Conservation (phyloP, 1,140 invertebrate species). For the Pteromalus puparum region DNA sequence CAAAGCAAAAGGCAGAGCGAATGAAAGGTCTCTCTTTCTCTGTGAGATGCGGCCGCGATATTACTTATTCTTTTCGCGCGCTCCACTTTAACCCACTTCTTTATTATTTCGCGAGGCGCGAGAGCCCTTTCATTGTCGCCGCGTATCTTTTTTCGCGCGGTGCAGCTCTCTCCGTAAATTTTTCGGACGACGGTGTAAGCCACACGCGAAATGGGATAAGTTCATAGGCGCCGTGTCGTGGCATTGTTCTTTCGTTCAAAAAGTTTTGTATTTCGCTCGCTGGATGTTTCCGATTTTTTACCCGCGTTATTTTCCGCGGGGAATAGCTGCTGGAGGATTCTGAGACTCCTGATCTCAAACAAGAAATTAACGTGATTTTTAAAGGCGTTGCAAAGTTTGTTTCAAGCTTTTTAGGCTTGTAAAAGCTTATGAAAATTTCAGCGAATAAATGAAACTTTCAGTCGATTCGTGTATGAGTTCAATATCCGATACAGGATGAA, state of each 20-base stretch:
- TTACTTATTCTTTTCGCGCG: conserved; percentile 44
- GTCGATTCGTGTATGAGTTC: too few species aligned
- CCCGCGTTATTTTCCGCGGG: not conserved
- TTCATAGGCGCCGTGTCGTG: not conserved
- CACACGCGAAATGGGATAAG: conserved; percentile 9
- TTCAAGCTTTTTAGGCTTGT: too few species aligned
- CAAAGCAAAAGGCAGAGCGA: not conserved
- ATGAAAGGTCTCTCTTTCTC: not conserved
- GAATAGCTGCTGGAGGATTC: not conserved
- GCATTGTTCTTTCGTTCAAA: not conserved
- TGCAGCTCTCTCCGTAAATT: not conserved
- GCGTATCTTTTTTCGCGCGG: not conserved
- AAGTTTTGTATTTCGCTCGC: too few species aligned
- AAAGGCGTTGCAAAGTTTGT: too few species aligned
- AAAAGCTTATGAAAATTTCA: too few species aligned
- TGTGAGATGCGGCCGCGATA: not conserved
- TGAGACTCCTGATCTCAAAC: too few species aligned
- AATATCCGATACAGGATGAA: too few species aligned
- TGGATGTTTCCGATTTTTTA: not conserved
- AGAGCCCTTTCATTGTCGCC: not conserved
- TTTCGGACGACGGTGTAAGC: not conserved
- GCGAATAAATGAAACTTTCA: too few species aligned
- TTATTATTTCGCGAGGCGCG: conserved; percentile 20
- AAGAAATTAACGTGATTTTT: too few species aligned
- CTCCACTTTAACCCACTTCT: conserved; percentile 38